A percentile compares a stretch with the other conserved stretches of the same genome.
phyloP scores from a whole-genome alignment of 2,888 invertebrate species.

The Polydrusus cervinus region DNA sequence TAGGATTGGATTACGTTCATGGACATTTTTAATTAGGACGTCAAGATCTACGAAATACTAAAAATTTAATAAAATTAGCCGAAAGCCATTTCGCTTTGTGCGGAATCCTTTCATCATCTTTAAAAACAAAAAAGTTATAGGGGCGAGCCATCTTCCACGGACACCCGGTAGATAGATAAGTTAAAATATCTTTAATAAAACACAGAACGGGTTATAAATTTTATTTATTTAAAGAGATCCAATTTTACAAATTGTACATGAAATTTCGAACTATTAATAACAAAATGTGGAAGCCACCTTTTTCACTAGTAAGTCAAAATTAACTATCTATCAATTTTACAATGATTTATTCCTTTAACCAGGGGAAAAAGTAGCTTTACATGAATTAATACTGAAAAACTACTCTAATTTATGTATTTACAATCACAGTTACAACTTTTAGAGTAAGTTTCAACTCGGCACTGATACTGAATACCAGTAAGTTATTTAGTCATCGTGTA shows the following conservation, averaged over 20 bases:
- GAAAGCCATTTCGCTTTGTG: too few species aligned
- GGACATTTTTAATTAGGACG: too few species aligned
- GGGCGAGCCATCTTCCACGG: too few species aligned
- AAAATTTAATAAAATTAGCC: too few species aligned
- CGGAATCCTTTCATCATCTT: too few species aligned
- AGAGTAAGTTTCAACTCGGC: slow-evolving; percentile 4
- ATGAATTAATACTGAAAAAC: slow-evolving; percentile 28
- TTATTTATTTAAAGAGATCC: slow-evolving; percentile 35
- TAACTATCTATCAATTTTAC: not conserved
- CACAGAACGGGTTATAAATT: slow-evolving; percentile 15
- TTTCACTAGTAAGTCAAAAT: slow-evolving; percentile 7
- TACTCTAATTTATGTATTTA: slow-evolving; percentile 34
- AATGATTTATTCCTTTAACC: not conserved
- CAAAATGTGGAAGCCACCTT: slow-evolving; percentile 2
- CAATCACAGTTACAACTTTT: slow-evolving; percentile 36
- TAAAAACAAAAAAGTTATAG: too few species aligned
- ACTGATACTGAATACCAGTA: slow-evolving; percentile 4
- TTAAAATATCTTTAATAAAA: not conserved
- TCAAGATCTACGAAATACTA: too few species aligned
- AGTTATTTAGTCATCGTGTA: not conserved
- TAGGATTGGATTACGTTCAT: too few species aligned
- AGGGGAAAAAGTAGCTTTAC: slow-evolving; percentile 13
- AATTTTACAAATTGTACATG: slow-evolving; percentile 35
- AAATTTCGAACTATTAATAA: slow-evolving; percentile 23
- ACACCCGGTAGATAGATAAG: too few species aligned